Percentiles rank a stretch among this genome's conserved stretches.
These are phyloP conservation scores for Tolmerus cingulatus DNA, from an alignment of 2,888 invertebrate species.

Conservation along the genomic window DNA sequence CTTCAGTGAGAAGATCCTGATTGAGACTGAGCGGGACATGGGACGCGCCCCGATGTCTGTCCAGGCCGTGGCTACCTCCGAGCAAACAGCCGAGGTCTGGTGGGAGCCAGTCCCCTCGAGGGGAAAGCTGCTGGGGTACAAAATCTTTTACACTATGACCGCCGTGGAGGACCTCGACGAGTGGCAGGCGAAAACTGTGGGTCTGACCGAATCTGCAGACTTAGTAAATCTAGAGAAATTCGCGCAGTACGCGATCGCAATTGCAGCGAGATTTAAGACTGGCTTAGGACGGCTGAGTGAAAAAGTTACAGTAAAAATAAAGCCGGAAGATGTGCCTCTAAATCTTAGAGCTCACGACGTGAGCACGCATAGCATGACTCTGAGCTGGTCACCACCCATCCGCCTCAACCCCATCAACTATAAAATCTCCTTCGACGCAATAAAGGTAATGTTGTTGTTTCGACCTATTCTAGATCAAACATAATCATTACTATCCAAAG, in stretches of 20 bases:
- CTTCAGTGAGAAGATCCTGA: constrained; percentile 83
- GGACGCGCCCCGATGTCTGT: constrained; percentile 93
- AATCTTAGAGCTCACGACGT: constrained; percentile 88
- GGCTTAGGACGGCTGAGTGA: constrained; percentile 88
- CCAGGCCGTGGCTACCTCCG: constrained; percentile 92
- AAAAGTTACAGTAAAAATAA: constrained; percentile 87
- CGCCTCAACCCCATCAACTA: constrained; percentile 87
- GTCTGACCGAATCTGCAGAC: constrained; percentile 88
- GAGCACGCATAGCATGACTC: constrained; percentile 91
- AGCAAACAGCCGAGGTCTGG: constrained; percentile 93
- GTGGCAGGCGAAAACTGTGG: constrained; percentile 87
- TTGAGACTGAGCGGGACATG: constrained; percentile 88
- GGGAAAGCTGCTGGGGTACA: constrained; percentile 84
- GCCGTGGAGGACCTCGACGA: constrained; percentile 92
- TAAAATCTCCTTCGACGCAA: constrained; percentile 89
- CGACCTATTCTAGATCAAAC: no score
- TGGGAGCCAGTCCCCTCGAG: constrained; percentile 90
- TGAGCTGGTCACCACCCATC: constrained; percentile 90
- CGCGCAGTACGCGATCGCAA: constrained; percentile 89
- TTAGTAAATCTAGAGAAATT: constrained; percentile 88
- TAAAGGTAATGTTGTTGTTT: constrained; percentile 73
- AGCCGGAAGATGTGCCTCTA: constrained; percentile 91
- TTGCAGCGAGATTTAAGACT: constrained; percentile 82
- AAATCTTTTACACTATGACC: constrained; percentile 91
- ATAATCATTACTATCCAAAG: no score